phyloP scores from a whole-genome alignment of 2,888 invertebrate species.

The Spatulosminthurus flaviceps region DNA sequence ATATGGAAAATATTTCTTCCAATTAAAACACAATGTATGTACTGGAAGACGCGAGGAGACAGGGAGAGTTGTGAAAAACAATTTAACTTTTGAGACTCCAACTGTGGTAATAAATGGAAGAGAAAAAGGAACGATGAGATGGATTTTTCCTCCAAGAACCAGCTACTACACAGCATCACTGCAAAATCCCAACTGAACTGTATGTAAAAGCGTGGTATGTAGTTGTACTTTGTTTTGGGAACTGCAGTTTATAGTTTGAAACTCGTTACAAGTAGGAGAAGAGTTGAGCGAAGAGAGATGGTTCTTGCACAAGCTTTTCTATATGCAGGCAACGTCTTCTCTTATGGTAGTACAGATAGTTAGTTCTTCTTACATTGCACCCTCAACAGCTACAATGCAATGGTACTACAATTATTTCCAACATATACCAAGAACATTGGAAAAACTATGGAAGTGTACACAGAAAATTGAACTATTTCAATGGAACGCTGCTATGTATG shows the following conservation, averaged over 20 bases:
- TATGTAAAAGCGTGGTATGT: background rate
- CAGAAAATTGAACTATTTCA: constrained; percentile 1
- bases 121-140: constrained; percentile 6
- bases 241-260: background rate
- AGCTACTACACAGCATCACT: background rate
- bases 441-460: background rate
- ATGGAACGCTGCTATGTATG: constrained; percentile 3
- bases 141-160: background rate
- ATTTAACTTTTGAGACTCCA: background rate
- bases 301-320: background rate
- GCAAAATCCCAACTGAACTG: constrained; percentile 11
- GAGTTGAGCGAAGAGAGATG: background rate
- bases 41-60: background rate
- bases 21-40: constrained; percentile 9
- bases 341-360: background rate
- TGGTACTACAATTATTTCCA: background rate
- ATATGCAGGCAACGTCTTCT: background rate
- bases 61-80: background rate
- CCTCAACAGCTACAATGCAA: background rate
- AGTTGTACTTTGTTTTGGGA: background rate
- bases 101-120: constrained; percentile 1
- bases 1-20: constrained; percentile 13
- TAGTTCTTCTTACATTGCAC: background rate
- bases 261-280: background rate
- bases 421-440: background rate